Evolutionary conservation across 2,888 invertebrate species (phyloP).

Genomic region (Crossocerus cetratus): DNA sequence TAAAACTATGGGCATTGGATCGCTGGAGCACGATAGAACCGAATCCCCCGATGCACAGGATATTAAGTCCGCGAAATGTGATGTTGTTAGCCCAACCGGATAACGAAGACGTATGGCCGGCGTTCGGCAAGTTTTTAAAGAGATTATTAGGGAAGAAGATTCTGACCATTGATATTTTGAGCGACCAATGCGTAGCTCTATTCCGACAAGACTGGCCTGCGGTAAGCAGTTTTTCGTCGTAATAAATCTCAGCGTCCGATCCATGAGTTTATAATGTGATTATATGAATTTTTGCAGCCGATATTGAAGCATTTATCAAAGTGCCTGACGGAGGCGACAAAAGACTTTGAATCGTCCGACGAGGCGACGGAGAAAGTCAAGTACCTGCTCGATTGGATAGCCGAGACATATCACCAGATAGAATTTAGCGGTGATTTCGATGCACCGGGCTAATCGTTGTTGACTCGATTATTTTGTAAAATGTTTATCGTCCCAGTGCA

Average conservation of each 20-base stretch:
- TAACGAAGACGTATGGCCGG: slow-evolving; percentile 60
- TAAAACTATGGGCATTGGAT: slow-evolving; percentile 67
- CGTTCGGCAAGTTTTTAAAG: slow-evolving; percentile 67
- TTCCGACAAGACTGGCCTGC: slow-evolving; percentile 84
- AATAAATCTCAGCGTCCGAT: background rate
- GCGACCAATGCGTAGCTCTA: slow-evolving; percentile 83
- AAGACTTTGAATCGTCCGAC: slow-evolving; percentile 61
- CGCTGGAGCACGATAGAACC: slow-evolving; percentile 50
- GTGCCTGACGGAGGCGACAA: slow-evolving; percentile 67
- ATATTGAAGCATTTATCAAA: slow-evolving; percentile 67
- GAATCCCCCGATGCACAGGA: slow-evolving; percentile 62
- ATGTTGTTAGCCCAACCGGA: slow-evolving; percentile 62
- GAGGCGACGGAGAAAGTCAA: slow-evolving; percentile 67
- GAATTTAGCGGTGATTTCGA: slow-evolving; percentile 55
- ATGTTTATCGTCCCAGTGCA: too few relatives aligned
- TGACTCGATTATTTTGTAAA: too few relatives aligned
- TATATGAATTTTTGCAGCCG: slow-evolving; percentile 49
- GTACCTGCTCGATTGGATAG: slow-evolving; percentile 70
- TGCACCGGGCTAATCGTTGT: background rate
- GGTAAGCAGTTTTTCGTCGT: slow-evolving; percentile 70
- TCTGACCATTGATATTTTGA: slow-evolving; percentile 81
- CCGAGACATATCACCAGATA: slow-evolving; percentile 67
- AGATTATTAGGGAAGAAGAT: slow-evolving; percentile 79
- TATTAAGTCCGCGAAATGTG: slow-evolving; percentile 72
- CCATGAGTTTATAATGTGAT: background rate